Evolutionary conservation across 2,888 invertebrate species (phyloP), one percentile per base, ranked within the genome.

Genomic region (Lagria hirta): DNA sequence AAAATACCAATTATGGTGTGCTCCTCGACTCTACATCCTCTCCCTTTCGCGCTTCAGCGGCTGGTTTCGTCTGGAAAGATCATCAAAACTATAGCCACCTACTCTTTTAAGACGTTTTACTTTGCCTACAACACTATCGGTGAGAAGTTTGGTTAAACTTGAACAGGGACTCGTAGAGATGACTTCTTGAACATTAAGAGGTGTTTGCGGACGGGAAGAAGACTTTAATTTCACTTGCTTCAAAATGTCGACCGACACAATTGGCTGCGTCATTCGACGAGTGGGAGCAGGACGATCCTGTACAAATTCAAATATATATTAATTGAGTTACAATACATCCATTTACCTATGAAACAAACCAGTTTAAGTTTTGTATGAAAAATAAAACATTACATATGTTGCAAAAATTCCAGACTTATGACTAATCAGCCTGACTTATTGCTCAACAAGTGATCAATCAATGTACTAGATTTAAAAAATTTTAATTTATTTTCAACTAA

Each of bases 181-280:
- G 6, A 43, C 33, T 2, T 54, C 46, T 4, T 50, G 52, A 2
- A 54, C 49, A n/a, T n/a, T n/a, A n/a, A n/a, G n/a, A 0, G 57
- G 56, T 1, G 59, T 57, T 16, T 52, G 51, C 2, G 49, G 29
- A 13, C 61, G 48, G 1, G 61, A 49, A 1, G 61, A 45, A n/a
- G 68, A 66, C 7, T 63, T 53, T 29, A 70, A 50, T 46, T 65
- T 68, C 14, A 70, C 63, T 35, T 69, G 63, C 20, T 54, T 52
- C 34, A 71, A 40, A 55, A 66, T 61, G 15, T 69, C 69, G 32
- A 51, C 55, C 8, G 67, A 58, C 3, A 66, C 50, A 10, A 57
- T 22, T 1, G 68, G 66, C 33, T 61, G 64, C n/a, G 52, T 46
- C 23, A 10, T 52, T 3, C 59, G 48, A 10, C 48, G 48, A 10